phyloP scores from a whole-genome alignment of 2,797 vertebrate genomes.

The Lacerta viridis region DNA sequence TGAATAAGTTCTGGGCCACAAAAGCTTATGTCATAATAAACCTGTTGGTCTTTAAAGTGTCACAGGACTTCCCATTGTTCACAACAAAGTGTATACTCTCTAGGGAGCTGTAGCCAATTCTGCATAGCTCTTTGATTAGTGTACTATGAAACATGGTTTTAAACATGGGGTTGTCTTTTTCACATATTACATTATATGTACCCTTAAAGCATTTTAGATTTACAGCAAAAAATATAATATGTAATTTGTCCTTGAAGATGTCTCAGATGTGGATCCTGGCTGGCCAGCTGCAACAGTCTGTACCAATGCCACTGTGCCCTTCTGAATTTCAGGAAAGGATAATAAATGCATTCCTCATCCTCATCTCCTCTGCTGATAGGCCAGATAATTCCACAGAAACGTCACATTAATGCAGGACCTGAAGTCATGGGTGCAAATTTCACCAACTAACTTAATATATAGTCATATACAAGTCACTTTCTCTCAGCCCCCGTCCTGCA shows the following conservation, averaged over 20 bases:
- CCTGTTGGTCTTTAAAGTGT: neutral
- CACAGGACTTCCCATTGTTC: neutral
- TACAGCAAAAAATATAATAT: neutral
- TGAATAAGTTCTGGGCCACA: neutral
- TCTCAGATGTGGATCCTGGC: neutral
- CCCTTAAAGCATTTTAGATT: neutral
- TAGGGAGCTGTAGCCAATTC: neutral
- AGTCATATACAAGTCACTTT: neutral
- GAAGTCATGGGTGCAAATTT: neutral
- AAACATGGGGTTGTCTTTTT: neutral
- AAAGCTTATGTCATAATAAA: neutral
- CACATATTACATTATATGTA: neutral
- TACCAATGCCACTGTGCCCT: neutral
- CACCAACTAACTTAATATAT: neutral
- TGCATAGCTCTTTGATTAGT: neutral
- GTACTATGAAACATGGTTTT: neutral
- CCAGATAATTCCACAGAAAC: neutral
- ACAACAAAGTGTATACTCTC: neutral
- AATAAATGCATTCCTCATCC: neutral
- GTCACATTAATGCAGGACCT: neutral
- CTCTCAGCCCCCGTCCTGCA: too few relatives aligned
- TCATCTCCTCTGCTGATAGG: neutral
- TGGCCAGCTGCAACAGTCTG: neutral
- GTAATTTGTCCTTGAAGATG: neutral
- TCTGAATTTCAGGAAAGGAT: neutral